Percentiles rank a stretch among this genome's conserved stretches.
These are phyloP conservation scores for Leptopilina myrica DNA, from an alignment of 2,888 invertebrate species.

Conservation along the genomic window DNA sequence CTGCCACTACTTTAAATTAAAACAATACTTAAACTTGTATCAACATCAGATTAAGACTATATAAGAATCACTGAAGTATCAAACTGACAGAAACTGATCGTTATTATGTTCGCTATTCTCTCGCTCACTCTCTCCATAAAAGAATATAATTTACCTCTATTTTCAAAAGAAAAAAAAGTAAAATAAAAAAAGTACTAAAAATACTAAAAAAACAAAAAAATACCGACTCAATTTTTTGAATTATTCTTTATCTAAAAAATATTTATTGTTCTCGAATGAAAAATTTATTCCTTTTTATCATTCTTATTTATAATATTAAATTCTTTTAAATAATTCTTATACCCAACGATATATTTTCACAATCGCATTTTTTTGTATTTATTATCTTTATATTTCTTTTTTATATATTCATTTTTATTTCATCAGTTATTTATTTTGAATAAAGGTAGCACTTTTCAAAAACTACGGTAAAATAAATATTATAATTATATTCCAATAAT, in stretches of 20 bases:
- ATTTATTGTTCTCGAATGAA: neutral
- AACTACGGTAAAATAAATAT: no score
- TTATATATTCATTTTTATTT: no score
- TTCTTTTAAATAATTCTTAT: no score
- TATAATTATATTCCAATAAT: no score
- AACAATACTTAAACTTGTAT: constrained; percentile 5
- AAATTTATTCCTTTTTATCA: no score
- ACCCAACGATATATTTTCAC: no score
- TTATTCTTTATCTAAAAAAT: neutral
- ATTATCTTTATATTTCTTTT: no score
- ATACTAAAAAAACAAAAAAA: neutral
- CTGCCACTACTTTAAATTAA: constrained; percentile 24
- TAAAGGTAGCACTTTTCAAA: no score
- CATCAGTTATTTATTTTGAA: no score
- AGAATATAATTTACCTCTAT: neutral
- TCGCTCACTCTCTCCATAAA: neutral
- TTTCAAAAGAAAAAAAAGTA: neutral
- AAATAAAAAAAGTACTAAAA: neutral
- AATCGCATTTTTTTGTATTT: no score
- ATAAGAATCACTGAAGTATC: neutral
- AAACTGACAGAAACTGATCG: neutral
- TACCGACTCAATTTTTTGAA: neutral
- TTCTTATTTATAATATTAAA: no score
- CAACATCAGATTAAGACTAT: constrained; percentile 10
- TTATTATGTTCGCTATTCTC: neutral